Evolutionary conservation across 2,797 vertebrate species (phyloP).

Genomic region (Agapornis canus): DNA sequence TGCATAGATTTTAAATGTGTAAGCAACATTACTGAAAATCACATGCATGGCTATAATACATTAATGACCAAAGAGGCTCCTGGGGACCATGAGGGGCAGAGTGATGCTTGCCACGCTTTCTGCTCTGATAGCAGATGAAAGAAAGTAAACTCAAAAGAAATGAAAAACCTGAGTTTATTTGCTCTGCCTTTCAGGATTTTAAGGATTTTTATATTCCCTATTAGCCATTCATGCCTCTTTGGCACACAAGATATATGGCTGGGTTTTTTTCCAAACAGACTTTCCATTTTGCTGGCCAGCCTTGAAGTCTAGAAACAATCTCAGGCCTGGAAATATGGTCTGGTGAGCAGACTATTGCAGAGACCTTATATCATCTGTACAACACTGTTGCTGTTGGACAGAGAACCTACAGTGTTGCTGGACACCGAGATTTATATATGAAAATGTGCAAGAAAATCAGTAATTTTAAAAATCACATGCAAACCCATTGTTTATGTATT

Average conservation of each 20-base stretch:
- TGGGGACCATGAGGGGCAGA: fast-evolving
- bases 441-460: not conserved
- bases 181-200: not conserved
- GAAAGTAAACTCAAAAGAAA: not conserved
- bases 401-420: not conserved
- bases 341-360: not conserved
- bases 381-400: not conserved
- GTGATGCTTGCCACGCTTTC: not conserved
- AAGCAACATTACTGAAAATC: not conserved
- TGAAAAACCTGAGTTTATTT: not conserved
- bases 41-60: fast-evolving
- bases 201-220: not conserved
- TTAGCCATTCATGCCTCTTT: not conserved
- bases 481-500: not conserved
- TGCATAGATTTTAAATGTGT: not conserved
- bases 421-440: not conserved
- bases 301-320: not conserved
- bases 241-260: not conserved
- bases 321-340: conserved; percentile 7
- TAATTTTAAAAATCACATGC: not conserved
- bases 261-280: not conserved
- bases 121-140: not conserved
- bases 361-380: not conserved
- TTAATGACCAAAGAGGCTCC: not conserved
- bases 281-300: conserved; percentile 28